These are phyloP conservation scores for Huso huso DNA, from an alignment of 2,797 vertebrate species.

Conservation along the genomic window DNA sequence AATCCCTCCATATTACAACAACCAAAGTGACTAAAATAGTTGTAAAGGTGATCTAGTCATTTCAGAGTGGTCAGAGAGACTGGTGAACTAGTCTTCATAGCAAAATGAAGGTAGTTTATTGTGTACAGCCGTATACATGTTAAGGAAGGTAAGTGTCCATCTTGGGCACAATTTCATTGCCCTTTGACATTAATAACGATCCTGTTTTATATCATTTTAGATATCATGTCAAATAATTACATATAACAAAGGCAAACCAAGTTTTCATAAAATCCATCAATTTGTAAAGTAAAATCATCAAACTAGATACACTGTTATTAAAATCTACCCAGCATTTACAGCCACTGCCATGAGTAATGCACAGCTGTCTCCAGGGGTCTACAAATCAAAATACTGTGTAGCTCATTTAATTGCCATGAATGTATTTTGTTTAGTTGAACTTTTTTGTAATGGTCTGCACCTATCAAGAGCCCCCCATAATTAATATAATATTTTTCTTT, in stretches of 20 bases:
- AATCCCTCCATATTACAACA: no score
- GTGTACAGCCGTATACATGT: no score
- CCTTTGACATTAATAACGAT: background rate
- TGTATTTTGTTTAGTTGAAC: no score
- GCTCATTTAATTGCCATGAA: conserved; percentile 17
- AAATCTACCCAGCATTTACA: background rate
- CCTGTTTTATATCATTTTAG: background rate
- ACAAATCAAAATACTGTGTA: conserved; percentile 35
- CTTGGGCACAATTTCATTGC: background rate
- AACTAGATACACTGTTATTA: background rate
- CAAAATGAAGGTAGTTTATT: no score
- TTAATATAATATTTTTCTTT: no score
- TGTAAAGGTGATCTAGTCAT: no score
- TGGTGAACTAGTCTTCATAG: no score
- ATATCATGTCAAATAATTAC: background rate
- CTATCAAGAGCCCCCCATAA: no score
- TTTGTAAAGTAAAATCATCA: background rate
- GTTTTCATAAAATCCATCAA: background rate
- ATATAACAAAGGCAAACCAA: background rate
- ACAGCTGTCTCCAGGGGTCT: background rate
- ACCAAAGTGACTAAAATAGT: no score
- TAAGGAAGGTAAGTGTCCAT: no score
- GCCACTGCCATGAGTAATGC: background rate
- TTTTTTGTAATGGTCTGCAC: no score
- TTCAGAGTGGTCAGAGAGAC: no score